A percentile compares a stretch with the other conserved stretches of the same genome.
Conservation (phyloP, 2,113 vertebrate species). For the Camarhynchus parvulus region DNA sequence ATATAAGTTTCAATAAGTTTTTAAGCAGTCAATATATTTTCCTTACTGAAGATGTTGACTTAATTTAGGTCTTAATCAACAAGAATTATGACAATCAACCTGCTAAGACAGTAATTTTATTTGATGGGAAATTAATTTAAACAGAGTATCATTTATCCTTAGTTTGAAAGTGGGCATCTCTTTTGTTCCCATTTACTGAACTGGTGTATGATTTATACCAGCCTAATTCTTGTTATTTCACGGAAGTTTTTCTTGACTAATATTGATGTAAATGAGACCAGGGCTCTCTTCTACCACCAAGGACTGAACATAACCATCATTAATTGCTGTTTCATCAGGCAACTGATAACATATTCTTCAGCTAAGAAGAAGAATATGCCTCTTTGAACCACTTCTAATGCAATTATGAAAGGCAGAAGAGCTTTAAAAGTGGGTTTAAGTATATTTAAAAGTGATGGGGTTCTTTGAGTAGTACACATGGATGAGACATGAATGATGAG, state of each 20-base stretch:
- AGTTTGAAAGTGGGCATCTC: neutral
- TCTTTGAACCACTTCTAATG: conserved; percentile 26
- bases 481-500: neutral
- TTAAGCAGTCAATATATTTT: neutral
- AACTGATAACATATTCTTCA: neutral
- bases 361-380: neutral
- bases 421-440: neutral
- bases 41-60: neutral
- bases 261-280: neutral
- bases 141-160: neutral
- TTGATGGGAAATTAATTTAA: neutral
- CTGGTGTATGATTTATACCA: neutral
- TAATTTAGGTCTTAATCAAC: neutral
- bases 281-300: neutral
- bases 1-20: neutral
- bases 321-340: conserved; percentile 20
- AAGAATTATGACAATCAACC: neutral
- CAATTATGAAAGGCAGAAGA: conserved; percentile 14
- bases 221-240: neutral
- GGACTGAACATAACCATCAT: neutral
- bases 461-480: neutral
- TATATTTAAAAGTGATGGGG: neutral
- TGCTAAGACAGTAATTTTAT: neutral
- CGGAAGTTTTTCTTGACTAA: neutral
- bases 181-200: neutral